These are phyloP conservation scores for Crepidodera aurea DNA, from an alignment of 2,888 invertebrate genomes.

Conservation along the genomic window DNA sequence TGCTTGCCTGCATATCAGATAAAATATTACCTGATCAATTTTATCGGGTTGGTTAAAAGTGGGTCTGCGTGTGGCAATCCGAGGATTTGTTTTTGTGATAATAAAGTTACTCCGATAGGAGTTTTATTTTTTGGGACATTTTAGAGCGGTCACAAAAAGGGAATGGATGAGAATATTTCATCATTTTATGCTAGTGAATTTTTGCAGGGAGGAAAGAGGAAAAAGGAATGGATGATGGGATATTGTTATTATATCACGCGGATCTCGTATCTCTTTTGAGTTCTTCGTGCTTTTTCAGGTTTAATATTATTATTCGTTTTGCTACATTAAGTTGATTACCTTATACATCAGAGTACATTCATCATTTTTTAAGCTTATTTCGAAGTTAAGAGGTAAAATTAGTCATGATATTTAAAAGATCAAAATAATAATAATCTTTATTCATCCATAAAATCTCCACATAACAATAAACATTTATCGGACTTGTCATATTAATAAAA, in stretches of 20 bases:
- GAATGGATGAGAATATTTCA: slow-evolving; percentile 14
- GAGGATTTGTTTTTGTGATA: slow-evolving; percentile 1
- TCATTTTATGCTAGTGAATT: slow-evolving; percentile 4
- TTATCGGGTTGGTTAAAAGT: neutral
- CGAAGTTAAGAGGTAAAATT: no score
- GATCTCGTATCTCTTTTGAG: neutral
- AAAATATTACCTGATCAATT: slow-evolving; percentile 9
- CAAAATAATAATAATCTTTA: no score
- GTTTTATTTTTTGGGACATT: slow-evolving; percentile 7
- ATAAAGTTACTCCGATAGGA: neutral
- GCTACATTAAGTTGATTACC: no score
- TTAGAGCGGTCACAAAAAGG: neutral
- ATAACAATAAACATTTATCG: no score
- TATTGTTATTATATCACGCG: neutral
- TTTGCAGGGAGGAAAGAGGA: neutral
- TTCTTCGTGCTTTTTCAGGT: no score
- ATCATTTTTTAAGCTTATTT: no score
- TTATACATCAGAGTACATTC: no score
- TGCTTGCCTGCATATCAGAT: neutral
- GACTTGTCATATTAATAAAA: no score
- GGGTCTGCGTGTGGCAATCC: slow-evolving; percentile 2
- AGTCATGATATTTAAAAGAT: no score
- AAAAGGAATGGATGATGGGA: slow-evolving; percentile 3
- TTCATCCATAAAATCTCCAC: no score
- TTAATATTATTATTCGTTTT: no score